phyloP scores from a whole-genome alignment of 2,113 vertebrate genomes.

The Trachemys scripta region DNA sequence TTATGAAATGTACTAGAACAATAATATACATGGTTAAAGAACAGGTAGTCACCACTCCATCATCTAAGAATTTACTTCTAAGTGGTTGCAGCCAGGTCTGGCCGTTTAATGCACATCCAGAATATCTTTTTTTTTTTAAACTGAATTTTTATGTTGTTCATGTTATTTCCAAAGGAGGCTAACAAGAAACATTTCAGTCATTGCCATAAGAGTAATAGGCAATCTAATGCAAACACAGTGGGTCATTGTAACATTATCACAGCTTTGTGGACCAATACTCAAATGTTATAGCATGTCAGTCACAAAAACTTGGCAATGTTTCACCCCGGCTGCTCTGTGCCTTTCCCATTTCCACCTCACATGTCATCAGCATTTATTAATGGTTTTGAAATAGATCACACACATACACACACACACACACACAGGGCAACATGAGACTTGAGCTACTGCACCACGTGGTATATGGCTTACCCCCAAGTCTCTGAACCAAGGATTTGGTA shows the following conservation, averaged over 20 bases:
- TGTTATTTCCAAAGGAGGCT: not conserved
- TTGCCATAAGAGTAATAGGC: not conserved
- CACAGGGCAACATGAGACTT: not conserved
- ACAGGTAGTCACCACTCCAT: not conserved
- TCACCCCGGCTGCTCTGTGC: not conserved
- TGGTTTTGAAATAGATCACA: not conserved
- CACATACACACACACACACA: not conserved
- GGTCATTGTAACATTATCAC: not conserved
- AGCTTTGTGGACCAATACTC: not conserved
- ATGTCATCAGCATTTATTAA: slow-evolving; percentile 19
- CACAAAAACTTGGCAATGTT: not conserved
- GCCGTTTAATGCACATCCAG: not conserved
- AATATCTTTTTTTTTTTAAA: not conserved
- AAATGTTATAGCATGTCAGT: not conserved
- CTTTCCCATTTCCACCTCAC: not conserved
- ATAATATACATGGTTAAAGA: not conserved
- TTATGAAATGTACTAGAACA: not conserved
- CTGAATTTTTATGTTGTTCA: not conserved
- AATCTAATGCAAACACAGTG: not conserved
- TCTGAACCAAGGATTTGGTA: not conserved
- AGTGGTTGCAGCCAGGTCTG: not conserved
- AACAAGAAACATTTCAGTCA: rapidly evolving
- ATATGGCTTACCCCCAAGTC: not conserved
- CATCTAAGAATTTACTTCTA: not conserved
- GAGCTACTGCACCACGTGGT: not conserved